Base-by-base conservation (phyloP, 2,888 invertebrate species). In the Lasioglossum calceatum region DNA sequence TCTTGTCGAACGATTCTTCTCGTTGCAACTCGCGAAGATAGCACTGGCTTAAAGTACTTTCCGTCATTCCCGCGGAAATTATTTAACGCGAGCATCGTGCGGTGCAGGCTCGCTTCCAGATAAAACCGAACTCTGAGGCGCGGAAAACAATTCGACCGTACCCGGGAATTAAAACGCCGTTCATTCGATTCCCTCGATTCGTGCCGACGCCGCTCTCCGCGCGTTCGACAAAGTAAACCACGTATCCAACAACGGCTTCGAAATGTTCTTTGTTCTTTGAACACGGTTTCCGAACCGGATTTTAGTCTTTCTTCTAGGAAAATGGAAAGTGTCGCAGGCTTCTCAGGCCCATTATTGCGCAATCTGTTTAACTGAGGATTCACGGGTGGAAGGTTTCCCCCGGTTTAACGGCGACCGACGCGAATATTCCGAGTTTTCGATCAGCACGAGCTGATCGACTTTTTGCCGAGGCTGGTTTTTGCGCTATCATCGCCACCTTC, bases 1-100 rank as follows among this genome's bases (percentile, higher is more conserved):
- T 94, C 94, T 94, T 94, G 93, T 92, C 90, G 91, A 90, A 92
- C 93, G 92, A 93, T 92, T 93, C 91, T 91, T 91, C 89, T 90
- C 88, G 90, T 89, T 84, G 80, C 76, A 73, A 86, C 86, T 80
- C 83, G 85, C 82, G 82, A 81, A 86, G 91, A 91, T 90, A 91
- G 79, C 91, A 74, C 73, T 76, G 88, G 90, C 90, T 89, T 87
- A 89, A 88, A 91, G 88, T 85, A 84, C 81, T 86, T 80, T 85
- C 83, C 84, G 84, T 89, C 83, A 79, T 87, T 84, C 77, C 36
- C 80, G 72, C 47, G 64, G 85, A 91, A 90, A 90, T 90, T 88
- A 90, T 90, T 90, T 90, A 91, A 89, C 89, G 85, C 61, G 79
- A 27, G 75, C 76, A 77, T 42, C 82, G 79, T 39, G n/a, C 32